Evolutionary conservation across 2,113 vertebrate species (phyloP).

Genomic region (Dromaius novaehollandiae): DNA sequence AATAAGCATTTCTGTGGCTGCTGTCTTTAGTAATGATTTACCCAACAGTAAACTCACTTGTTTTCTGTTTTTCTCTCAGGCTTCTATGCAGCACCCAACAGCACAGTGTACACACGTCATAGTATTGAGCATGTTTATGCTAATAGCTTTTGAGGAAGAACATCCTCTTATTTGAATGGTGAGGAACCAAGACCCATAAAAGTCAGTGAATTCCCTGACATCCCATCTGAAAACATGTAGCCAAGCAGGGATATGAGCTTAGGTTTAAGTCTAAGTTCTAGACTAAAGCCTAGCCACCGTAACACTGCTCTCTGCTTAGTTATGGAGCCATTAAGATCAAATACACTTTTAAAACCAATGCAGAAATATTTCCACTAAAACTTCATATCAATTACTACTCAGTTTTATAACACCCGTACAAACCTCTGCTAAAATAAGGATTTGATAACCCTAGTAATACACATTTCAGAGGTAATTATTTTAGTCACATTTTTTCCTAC

Average conservation of each 20-base stretch:
- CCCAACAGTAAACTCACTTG: neutral
- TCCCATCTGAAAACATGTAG: neutral
- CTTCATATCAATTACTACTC: neutral
- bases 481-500: neutral
- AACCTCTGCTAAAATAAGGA: conserved; percentile 17
- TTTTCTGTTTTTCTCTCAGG: neutral
- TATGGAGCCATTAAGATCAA: conserved; percentile 1
- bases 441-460: neutral
- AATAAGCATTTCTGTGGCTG: neutral
- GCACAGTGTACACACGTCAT: rapidly evolving
- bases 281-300: neutral
- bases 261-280: neutral
- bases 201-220: neutral
- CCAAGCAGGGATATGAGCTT: neutral
- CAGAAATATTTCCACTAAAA: conserved; percentile 53
- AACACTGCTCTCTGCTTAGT: neutral
- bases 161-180: neutral
- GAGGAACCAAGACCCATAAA: neutral
- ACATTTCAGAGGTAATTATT: conserved; percentile 52
- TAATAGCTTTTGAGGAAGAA: neutral
- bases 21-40: neutral
- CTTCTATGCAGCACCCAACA: neutral
- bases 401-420: conserved; percentile 47
- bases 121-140: neutral
- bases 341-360: neutral